These are phyloP conservation scores for Etia nguti DNA, from an alignment of 2,113 vertebrate species.

Conservation along the genomic window DNA sequence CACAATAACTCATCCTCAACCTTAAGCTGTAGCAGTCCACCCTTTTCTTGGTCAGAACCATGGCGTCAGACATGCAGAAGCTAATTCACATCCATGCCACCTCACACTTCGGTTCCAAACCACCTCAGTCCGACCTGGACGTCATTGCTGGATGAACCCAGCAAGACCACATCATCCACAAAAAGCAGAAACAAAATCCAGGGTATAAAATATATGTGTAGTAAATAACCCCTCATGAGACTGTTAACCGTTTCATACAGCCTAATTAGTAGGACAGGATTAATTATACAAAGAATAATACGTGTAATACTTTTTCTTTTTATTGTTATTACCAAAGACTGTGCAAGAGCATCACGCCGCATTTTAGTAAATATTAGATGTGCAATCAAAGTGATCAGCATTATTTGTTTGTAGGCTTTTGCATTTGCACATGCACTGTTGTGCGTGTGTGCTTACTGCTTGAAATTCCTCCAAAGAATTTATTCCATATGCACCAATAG, in stretches of 20 bases:
- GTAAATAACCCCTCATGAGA: not conserved
- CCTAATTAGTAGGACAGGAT: not conserved
- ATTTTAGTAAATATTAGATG: not conserved
- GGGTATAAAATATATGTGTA: not conserved
- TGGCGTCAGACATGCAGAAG: not conserved
- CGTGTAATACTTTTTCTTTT: not conserved
- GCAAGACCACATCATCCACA: not conserved
- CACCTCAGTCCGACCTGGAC: not conserved
- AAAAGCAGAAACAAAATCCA: not conserved
- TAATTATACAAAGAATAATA: not conserved
- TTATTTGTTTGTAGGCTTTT: not conserved
- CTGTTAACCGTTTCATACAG: not conserved
- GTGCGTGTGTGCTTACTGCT: not conserved
- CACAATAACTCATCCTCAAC: not conserved
- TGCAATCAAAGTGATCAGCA: not conserved
- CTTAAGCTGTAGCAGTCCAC: not conserved
- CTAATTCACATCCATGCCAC: not conserved
- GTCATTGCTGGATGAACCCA: not conserved
- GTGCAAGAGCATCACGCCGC: not conserved
- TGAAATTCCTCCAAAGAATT: not conserved
- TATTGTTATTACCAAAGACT: not conserved
- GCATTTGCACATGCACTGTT: not conserved
- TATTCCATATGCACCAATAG: slow-evolving; percentile 8
- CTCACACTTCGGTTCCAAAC: not conserved
- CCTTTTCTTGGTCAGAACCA: not conserved